Percentiles rank a stretch among this genome's conserved stretches.
Evolutionary conservation across 2,797 vertebrate species (phyloP).

Genomic region (Zenarchopterus dispar): DNA sequence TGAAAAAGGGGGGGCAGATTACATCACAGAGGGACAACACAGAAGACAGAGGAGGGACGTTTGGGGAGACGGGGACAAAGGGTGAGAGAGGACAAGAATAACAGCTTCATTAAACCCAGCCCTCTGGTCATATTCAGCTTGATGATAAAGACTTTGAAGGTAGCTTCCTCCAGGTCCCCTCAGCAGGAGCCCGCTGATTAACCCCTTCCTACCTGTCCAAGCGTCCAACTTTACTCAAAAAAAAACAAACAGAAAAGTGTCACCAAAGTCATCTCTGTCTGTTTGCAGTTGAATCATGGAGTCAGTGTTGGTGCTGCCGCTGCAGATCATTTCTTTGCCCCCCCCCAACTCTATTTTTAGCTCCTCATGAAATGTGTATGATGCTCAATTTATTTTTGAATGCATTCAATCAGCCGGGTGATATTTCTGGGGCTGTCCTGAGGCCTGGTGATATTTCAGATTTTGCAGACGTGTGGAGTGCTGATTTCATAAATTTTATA

Average conservation of each 20-base stretch:
- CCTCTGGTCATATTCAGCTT: constrained; percentile 60
- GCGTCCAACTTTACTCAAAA: not conserved
- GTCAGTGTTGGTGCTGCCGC: not conserved
- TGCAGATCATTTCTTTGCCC: not conserved
- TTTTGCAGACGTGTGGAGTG: not conserved
- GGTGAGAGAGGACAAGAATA: constrained; percentile 49
- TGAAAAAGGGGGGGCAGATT: constrained; percentile 48
- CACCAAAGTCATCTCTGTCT: constrained; percentile 1
- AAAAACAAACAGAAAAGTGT: not conserved
- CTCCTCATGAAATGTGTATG: constrained; percentile 26
- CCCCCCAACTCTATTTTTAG: constrained; percentile 31
- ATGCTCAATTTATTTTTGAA: constrained; percentile 20
- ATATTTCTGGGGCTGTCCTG: constrained; percentile 7
- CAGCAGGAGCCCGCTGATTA: constrained; percentile 25
- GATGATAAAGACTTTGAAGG: constrained; percentile 61
- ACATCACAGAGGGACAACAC: constrained; percentile 33
- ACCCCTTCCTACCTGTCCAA: not conserved
- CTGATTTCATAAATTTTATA: constrained; percentile 9
- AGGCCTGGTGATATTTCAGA: constrained; percentile 2
- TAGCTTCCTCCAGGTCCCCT: constrained; percentile 22
- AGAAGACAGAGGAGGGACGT: constrained; percentile 8
- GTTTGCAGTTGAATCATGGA: constrained; percentile 2
- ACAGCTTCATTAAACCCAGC: constrained; percentile 68
- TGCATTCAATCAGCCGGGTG: constrained; percentile 4
- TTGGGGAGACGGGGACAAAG: constrained; percentile 40